Conservation (phyloP, 23 tunicate genomes). For the Clavelina lepadiformis region DNA sequence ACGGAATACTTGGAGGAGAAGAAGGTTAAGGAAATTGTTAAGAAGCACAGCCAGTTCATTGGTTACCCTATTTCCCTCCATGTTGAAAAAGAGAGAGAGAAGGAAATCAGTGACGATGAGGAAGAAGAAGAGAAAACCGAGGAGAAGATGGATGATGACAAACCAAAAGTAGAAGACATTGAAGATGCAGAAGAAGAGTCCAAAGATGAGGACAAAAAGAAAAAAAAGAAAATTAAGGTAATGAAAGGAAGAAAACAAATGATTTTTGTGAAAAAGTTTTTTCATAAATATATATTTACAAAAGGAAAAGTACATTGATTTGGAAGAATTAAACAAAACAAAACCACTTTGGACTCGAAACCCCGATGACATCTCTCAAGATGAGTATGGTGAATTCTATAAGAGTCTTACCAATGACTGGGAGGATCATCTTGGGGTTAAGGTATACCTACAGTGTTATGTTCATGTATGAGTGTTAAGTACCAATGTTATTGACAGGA, state of each 20-base stretch:
- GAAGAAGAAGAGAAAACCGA: constrained; percentile 87
- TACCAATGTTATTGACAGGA: too few relatives aligned
- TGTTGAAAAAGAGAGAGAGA: constrained; percentile 95
- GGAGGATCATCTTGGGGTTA: constrained; percentile 98
- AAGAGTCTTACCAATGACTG: constrained; percentile 94
- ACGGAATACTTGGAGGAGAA: constrained; percentile 86
- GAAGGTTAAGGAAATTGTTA: constrained; percentile 92
- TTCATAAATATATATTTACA: not conserved
- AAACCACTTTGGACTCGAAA: constrained; percentile 97
- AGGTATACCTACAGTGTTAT: too few relatives aligned
- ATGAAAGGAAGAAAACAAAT: not conserved
- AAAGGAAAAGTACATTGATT: constrained; percentile 77
- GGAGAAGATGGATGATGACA: constrained; percentile 47
- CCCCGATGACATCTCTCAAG: constrained; percentile 96
- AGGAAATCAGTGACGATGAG: constrained; percentile 88
- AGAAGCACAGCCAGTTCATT: constrained; percentile 95
- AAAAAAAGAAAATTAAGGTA: constrained; percentile 87
- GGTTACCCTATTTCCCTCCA: constrained; percentile 94
- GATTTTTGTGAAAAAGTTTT: not conserved
- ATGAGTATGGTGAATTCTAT: constrained; percentile 96
- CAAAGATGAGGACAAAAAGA: constrained; percentile 66
- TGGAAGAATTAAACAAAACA: constrained; percentile 94
- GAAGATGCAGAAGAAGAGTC: constrained; percentile 80
- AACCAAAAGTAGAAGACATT: constrained; percentile 89
- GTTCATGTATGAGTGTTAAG: too few relatives aligned